These are phyloP conservation scores for Troilus luridus DNA, from an alignment of 2,888 invertebrate species.

Conservation along the genomic window DNA sequence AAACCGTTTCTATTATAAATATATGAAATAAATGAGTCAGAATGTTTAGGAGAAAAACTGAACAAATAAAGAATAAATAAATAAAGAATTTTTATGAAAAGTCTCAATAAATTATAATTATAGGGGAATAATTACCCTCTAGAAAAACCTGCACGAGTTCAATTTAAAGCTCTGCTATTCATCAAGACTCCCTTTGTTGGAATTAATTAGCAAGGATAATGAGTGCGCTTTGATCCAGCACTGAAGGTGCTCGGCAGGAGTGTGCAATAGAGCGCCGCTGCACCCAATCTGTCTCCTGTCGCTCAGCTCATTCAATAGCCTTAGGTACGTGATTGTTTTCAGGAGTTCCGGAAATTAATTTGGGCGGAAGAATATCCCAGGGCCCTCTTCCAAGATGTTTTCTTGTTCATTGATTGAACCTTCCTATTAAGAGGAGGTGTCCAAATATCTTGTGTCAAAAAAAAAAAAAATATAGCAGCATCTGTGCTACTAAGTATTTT, in stretches of 20 bases:
- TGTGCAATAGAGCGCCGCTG: background rate
- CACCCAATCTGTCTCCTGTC: background rate
- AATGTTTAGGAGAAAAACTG: too few species aligned
- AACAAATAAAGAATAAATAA: too few species aligned
- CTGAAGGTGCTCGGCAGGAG: background rate
- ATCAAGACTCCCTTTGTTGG: background rate
- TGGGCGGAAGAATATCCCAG: background rate
- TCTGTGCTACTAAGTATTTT: too few species aligned
- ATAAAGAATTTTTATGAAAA: too few species aligned
- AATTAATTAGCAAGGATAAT: slow-evolving; percentile 16
- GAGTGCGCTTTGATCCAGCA: background rate
- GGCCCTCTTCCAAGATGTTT: background rate
- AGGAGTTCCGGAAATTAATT: background rate
- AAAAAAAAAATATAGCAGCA: too few species aligned
- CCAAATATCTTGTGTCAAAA: too few species aligned
- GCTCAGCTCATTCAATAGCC: background rate
- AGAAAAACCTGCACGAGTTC: background rate
- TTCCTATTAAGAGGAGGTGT: too few species aligned
- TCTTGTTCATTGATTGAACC: background rate
- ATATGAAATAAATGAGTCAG: too few species aligned
- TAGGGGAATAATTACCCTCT: background rate
- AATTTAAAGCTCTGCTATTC: background rate
- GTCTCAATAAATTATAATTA: too few species aligned
- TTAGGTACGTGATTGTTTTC: background rate
- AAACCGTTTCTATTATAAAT: too few species aligned